phyloP scores from a whole-genome alignment of 2,888 invertebrate species.

The Spilosoma lubricipeda region DNA sequence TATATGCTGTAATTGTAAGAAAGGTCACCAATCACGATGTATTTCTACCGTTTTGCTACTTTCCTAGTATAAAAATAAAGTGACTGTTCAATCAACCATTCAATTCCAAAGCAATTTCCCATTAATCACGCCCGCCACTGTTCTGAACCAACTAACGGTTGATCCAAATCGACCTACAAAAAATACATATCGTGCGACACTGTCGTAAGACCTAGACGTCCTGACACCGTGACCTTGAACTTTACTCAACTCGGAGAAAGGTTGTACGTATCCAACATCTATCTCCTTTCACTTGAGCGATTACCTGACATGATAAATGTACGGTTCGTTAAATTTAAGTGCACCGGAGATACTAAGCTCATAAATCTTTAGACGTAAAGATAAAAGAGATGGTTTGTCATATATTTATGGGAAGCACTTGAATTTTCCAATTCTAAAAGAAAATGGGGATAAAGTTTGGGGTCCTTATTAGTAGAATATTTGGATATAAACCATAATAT shows the following conservation, averaged over 20 bases:
- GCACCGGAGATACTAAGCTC: background rate
- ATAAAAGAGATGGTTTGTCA: background rate
- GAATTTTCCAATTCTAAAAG: background rate
- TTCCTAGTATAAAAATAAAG: background rate
- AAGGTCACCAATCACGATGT: background rate
- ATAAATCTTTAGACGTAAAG: conserved; percentile 9
- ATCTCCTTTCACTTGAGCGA: conserved; percentile 18
- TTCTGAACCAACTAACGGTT: conserved; percentile 8
- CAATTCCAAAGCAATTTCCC: background rate
- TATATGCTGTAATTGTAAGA: too few species aligned
- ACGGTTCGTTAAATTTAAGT: conserved; percentile 6
- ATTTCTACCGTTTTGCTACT: background rate
- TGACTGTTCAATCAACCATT: background rate
- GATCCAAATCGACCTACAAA: background rate
- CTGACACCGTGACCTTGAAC: conserved; percentile 28
- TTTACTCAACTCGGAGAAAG: conserved; percentile 23
- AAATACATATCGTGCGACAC: conserved; percentile 13
- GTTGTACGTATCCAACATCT: background rate
- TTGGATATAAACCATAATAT: background rate
- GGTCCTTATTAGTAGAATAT: background rate
- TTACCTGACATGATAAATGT: conserved; percentile 20
- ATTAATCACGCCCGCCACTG: conserved; percentile 6
- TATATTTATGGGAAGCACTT: background rate
- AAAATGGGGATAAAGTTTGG: background rate
- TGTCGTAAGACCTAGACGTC: conserved; percentile 29